phyloP scores from a whole-genome alignment of 1,140 invertebrate species.

The Chymomyza costata region DNA sequence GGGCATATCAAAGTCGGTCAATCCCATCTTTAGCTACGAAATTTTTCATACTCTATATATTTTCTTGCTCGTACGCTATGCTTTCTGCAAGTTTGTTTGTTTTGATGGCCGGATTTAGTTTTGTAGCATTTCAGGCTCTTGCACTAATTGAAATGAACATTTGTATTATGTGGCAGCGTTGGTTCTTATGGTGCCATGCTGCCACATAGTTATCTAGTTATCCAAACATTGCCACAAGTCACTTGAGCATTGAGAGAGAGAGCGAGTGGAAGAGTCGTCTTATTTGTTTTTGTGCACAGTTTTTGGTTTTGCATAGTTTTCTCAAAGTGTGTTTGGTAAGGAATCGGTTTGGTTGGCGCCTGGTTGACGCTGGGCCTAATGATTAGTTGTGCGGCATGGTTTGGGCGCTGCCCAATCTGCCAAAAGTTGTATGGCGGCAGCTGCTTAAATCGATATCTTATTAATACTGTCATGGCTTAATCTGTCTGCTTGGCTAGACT shows the following conservation, averaged over 20 bases:
- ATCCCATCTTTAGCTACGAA: too few species aligned
- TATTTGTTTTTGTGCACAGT: slow-evolving; percentile 21
- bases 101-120: slow-evolving; percentile 52
- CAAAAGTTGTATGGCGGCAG: neutral
- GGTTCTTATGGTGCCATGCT: slow-evolving; percentile 13
- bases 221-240: slow-evolving; percentile 23
- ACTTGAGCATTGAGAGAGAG: neutral
- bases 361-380: too few species aligned
- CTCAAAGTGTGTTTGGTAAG: neutral
- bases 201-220: slow-evolving; percentile 6
- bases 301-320: too few species aligned
- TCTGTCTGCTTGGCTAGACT: too few species aligned
- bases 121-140: slow-evolving; percentile 34
- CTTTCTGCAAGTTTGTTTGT: slow-evolving; percentile 26
- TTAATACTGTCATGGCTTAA: slow-evolving; percentile 1
- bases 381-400: slow-evolving; percentile 22
- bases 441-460: too few species aligned
- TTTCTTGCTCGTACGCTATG: neutral
- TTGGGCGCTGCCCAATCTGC: neutral
- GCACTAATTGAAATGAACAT: slow-evolving; percentile 63
- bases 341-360: too few species aligned
- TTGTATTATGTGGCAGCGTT: slow-evolving; percentile 26
- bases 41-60: slow-evolving; percentile 5
- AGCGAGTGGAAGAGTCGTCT: too few species aligned
- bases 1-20: too few species aligned